Conservation (phyloP, 1,140 invertebrate genomes). For the Hermetia illucens region DNA sequence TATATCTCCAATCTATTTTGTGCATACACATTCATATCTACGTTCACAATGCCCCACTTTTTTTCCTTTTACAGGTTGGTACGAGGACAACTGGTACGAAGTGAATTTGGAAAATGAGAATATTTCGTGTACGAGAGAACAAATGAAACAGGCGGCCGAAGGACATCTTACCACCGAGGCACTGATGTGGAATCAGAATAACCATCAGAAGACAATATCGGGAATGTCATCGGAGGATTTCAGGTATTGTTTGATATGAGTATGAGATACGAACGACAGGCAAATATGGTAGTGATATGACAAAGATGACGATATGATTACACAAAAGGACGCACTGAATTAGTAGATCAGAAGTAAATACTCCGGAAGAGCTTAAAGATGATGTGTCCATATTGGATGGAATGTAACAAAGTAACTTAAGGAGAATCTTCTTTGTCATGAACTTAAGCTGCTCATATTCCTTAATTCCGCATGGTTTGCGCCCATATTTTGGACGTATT, state of each 20-base stretch:
- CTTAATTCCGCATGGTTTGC: too few relatives aligned
- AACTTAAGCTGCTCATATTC: too few relatives aligned
- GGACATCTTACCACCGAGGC: slow-evolving; percentile 97
- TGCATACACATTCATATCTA: too few relatives aligned
- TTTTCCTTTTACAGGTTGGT: slow-evolving; percentile 60
- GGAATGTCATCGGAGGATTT: slow-evolving; percentile 77
- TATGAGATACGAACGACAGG: neutral
- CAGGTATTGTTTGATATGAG: slow-evolving; percentile 26
- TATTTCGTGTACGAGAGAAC: slow-evolving; percentile 81
- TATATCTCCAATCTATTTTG: too few relatives aligned
- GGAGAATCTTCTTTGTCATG: too few relatives aligned
- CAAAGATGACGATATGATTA: too few relatives aligned
- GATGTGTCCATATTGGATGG: too few relatives aligned
- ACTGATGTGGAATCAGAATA: slow-evolving; percentile 93
- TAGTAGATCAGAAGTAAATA: too few relatives aligned
- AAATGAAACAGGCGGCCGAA: slow-evolving; percentile 88
- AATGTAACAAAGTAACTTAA: too few relatives aligned
- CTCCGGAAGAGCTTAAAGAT: too few relatives aligned
- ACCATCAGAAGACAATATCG: slow-evolving; percentile 76
- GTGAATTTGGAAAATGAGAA: slow-evolving; percentile 73
- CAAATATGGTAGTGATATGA: neutral
- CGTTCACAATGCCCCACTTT: neutral
- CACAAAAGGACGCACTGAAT: too few relatives aligned
- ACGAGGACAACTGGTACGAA: slow-evolving; percentile 98
- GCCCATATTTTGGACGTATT: too few relatives aligned